Conservation (phyloP, 2,888 invertebrate genomes). For the Acanthosepion lycidas region DNA sequence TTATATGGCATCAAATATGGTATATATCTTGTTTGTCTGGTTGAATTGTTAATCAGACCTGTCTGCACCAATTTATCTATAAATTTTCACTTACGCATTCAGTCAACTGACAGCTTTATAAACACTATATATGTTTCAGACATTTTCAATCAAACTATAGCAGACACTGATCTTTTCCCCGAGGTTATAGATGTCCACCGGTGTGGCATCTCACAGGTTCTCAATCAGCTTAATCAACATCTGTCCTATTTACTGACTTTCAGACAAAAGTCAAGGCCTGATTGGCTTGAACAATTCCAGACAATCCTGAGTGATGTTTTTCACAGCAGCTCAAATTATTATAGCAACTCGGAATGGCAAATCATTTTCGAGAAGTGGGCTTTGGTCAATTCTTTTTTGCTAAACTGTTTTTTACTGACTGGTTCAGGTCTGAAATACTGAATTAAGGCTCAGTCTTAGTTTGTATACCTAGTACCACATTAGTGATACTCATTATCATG, state of each 20-base stretch:
- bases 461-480: too few relatives aligned
- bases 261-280: neutral
- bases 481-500: too few relatives aligned
- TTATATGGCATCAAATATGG: too few relatives aligned
- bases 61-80: neutral
- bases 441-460: too few relatives aligned
- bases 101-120: neutral
- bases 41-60: too few relatives aligned
- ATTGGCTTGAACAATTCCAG: slow-evolving; percentile 2
- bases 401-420: neutral
- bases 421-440: neutral
- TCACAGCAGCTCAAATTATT: neutral
- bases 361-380: neutral
- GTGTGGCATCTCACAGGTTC: neutral
- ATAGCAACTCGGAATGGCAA: neutral
- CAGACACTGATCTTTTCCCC: neutral
- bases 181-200: neutral
- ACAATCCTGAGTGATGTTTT: neutral
- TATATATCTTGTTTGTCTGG: too few relatives aligned
- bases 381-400: neutral
- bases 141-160: neutral
- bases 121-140: neutral
- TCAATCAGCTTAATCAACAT: neutral
- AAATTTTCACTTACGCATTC: neutral
- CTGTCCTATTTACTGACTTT: neutral